Base-by-base conservation (phyloP, 2,113 vertebrate species). In the Mesitornis unicolor region DNA sequence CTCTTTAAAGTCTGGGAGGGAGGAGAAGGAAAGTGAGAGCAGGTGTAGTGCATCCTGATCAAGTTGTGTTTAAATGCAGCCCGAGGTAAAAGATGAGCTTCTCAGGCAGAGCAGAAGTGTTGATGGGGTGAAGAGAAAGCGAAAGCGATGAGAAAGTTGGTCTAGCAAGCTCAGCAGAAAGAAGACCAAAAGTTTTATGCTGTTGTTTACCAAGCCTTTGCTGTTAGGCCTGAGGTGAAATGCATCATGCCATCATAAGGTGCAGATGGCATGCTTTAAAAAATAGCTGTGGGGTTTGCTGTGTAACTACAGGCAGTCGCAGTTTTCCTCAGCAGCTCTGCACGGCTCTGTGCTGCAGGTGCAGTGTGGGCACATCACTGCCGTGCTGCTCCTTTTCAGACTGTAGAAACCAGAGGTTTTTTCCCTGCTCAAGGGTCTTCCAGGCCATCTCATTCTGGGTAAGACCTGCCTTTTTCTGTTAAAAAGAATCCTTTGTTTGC, bases 301-400 rank as follows among this genome's bases (percentile, higher is more conserved):
- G 85, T 40, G 11, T 12, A 45, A 43, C 24, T 31, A n/a, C 28
- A 74, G 61, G 3, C 19, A 78, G 1, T 3, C 35, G 48, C 2
- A 16, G 21, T 5, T 90, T 64, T 53, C 6, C 13, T 3, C 3
- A 80, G 28, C 67, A 73, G 21, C 67, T 69, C 53, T 8, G 53
- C 36, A 57, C 16, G 19, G 51, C 38, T 60, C n/a, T 43, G 54
- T 3, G 77, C 48, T 91, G 64, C 54, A 48, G 76, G 40, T 86
- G 53, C 54, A 45, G n/a, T 0, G 43, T 40, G 43, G 28, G 59
- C 45, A 21, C 0, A 1, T 42, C 11, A 1, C 9, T 60, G 70
- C n/a, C 12, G 13, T 56, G 40, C 38, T 89, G 35, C n/a, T 73
- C 8, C 61, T 88, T 40, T 65, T 42, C 57, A 56, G 38, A 4